Conservation (phyloP, 2,888 invertebrate species). For the Artemia sinica region DNA sequence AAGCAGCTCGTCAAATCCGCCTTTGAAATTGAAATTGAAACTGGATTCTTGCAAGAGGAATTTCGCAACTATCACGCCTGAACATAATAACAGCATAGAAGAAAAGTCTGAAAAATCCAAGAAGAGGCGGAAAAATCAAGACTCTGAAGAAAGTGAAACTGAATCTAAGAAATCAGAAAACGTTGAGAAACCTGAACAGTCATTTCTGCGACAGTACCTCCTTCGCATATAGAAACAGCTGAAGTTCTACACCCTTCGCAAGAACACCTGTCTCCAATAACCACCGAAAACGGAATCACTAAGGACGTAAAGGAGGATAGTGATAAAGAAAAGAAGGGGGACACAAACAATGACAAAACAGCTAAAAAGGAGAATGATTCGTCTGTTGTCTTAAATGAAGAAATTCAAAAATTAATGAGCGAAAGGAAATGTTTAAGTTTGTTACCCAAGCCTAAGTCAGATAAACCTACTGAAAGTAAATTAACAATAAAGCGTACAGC, state of each 20-base stretch:
- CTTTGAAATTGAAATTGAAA: constrained; percentile 9
- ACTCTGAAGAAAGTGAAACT: constrained; percentile 16
- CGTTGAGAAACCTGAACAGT: constrained; percentile 7
- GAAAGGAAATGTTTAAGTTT: constrained; percentile 4
- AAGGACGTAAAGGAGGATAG: not conserved
- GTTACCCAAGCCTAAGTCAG: not conserved
- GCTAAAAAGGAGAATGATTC: not conserved
- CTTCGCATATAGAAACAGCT: not conserved
- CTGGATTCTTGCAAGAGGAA: constrained; percentile 1
- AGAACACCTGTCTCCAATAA: not conserved
- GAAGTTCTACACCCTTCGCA: not conserved
- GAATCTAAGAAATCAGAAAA: not conserved
- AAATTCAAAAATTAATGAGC: constrained; percentile 1
- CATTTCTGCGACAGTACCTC: not conserved
- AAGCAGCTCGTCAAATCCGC: not conserved
- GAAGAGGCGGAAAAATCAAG: not conserved
- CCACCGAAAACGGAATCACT: not conserved
- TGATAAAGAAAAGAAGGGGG: too few species aligned
- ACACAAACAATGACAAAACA: too few species aligned
- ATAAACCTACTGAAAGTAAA: not conserved
- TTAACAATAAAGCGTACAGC: constrained; percentile 3
- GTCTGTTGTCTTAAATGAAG: not conserved
- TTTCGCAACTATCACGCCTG: constrained; percentile 11
- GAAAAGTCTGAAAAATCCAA: not conserved
- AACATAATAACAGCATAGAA: not conserved